These are phyloP conservation scores for Varanus komodoensis DNA, from an alignment of 2,113 vertebrate genomes.

Conservation along the genomic window DNA sequence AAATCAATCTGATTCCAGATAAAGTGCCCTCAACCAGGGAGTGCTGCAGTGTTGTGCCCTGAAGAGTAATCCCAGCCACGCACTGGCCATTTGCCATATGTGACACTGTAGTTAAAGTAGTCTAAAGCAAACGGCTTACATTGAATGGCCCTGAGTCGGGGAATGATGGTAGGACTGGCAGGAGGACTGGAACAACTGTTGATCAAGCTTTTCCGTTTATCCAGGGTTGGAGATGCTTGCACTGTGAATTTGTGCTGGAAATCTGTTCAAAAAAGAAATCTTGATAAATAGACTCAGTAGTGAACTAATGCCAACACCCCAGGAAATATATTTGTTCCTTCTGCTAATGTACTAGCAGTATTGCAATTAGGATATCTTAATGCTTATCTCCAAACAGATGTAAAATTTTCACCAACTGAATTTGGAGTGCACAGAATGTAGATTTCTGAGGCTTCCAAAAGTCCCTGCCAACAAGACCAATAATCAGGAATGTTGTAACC, in stretches of 20 bases:
- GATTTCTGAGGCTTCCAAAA: too few relatives aligned
- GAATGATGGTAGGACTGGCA: slow-evolving; percentile 92
- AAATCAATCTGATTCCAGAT: background rate
- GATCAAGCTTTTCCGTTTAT: slow-evolving; percentile 91
- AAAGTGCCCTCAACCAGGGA: slow-evolving; percentile 15
- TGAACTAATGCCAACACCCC: background rate
- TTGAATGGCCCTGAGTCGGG: slow-evolving; percentile 95
- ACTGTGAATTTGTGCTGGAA: slow-evolving; percentile 99
- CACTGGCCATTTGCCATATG: background rate
- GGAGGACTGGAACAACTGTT: slow-evolving; percentile 91
- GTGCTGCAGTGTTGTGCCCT: slow-evolving; percentile 16
- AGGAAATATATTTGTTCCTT: background rate
- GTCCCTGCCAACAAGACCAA: too few relatives aligned
- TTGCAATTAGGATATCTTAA: fast-evolving
- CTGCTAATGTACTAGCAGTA: background rate
- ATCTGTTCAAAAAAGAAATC: slow-evolving; percentile 78
- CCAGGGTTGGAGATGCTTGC: slow-evolving; percentile 94
- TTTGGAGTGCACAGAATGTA: too few relatives aligned
- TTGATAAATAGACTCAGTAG: slow-evolving; percentile 24
- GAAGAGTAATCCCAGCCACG: slow-evolving; percentile 32
- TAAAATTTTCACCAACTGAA: background rate
- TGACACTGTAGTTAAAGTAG: slow-evolving; percentile 10
- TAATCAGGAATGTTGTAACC: too few relatives aligned
- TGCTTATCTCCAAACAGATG: background rate
- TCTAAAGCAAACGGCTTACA: slow-evolving; percentile 80